Conservation (phyloP, 2,113 vertebrate genomes). For the Cephalopterus ornatus region DNA sequence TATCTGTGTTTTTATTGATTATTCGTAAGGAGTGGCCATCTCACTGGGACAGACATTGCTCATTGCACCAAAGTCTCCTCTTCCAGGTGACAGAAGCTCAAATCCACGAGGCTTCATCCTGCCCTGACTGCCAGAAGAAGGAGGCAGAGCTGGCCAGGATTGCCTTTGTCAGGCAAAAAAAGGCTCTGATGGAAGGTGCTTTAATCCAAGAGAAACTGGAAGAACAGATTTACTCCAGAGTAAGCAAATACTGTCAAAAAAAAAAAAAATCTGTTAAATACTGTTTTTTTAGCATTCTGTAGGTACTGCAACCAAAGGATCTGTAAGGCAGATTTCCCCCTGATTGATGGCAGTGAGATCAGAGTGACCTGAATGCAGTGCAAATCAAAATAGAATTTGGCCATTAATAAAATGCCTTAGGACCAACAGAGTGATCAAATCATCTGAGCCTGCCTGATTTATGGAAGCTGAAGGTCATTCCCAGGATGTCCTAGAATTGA, state of each 20-base stretch:
- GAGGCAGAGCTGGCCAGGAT: conserved; percentile 65
- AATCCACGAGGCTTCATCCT: conserved; percentile 51
- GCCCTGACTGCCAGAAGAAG: conserved; percentile 63
- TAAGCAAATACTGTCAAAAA: conserved; percentile 42
- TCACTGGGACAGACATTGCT: not conserved
- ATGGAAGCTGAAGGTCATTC: not conserved
- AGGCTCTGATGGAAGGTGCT: conserved; percentile 61
- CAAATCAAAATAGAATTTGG: not conserved
- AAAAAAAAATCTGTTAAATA: too few species aligned
- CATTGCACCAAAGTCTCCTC: not conserved
- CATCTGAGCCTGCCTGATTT: not conserved
- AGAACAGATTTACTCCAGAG: conserved; percentile 47
- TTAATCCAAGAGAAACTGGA: conserved; percentile 71
- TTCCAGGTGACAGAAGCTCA: conserved; percentile 59
- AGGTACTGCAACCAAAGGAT: not conserved
- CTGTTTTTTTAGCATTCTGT: not conserved
- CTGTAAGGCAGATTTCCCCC: not conserved
- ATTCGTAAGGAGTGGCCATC: not conserved
- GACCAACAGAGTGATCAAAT: not conserved
- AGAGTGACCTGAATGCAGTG: not conserved
- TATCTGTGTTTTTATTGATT: not conserved
- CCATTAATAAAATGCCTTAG: not conserved
- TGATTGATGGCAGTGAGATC: not conserved
- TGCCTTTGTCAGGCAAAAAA: conserved; percentile 73
- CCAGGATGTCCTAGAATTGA: not conserved